Evolutionary conservation across 2,888 invertebrate genomes (phyloP).

Genomic region (Eucera pruinosa): DNA sequence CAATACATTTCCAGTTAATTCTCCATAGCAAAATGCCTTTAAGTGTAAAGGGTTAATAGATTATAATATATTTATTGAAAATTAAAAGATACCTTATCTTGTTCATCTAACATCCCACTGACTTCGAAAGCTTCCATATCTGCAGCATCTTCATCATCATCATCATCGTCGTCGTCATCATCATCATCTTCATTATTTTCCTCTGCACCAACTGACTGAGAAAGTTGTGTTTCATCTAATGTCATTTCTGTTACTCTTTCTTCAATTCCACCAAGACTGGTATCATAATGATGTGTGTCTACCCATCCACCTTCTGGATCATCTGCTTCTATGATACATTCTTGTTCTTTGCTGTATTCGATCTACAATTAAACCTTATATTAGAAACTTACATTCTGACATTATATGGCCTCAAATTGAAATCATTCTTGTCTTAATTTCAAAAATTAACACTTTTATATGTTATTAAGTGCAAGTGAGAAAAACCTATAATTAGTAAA

Average conservation of each 20-base stretch:
- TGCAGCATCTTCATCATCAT: conserved; percentile 95
- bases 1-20: no score
- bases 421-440: no score
- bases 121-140: conserved; percentile 99
- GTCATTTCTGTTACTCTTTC: conserved; percentile 95
- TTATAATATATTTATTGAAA: not conserved
- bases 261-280: conserved; percentile 88
- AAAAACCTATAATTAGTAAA: no score
- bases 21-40: no score
- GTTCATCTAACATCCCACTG: conserved; percentile 96
- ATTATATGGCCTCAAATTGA: not conserved
- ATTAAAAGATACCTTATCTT: conserved; percentile 89
- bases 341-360: conserved; percentile 95
- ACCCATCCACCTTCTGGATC: conserved; percentile 98
- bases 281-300: conserved; percentile 96
- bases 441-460: no score
- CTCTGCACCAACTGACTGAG: conserved; percentile 72
- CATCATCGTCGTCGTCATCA: conserved; percentile 90
- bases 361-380: conserved; percentile 86
- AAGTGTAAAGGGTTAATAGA: no score
- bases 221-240: conserved; percentile 87
- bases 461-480: no score
- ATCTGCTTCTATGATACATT: conserved; percentile 95
- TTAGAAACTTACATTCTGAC: not conserved
- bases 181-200: conserved; percentile 84